Evolutionary conservation across 2,888 invertebrate species (phyloP).

Genomic region (Drosophila buzzatii): DNA sequence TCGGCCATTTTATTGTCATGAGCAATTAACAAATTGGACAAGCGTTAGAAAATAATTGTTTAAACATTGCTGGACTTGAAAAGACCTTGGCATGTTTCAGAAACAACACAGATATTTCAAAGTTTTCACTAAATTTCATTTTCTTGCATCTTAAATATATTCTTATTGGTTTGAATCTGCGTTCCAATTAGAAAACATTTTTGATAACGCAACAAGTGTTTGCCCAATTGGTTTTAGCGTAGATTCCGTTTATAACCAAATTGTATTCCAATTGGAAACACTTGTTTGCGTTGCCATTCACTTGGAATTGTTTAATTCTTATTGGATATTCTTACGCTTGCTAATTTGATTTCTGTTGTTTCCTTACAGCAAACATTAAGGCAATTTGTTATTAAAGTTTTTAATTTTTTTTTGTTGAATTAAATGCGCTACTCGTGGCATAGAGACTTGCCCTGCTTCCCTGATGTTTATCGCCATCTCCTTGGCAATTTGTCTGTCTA

Average conservation of each 20-base stretch:
- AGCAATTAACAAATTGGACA: conserved; percentile 8
- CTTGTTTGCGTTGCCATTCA: no score
- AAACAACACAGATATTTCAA: background rate
- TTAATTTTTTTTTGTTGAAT: background rate
- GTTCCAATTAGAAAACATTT: background rate
- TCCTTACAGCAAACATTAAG: background rate
- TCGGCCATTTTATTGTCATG: conserved; percentile 7
- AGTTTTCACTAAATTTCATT: background rate
- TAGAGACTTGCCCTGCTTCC: background rate
- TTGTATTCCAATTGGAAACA: background rate
- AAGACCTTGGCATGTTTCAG: background rate
- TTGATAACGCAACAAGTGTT: background rate
- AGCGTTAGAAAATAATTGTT: background rate
- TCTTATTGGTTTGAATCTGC: background rate
- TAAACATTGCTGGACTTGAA: background rate
- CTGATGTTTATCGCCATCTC: conserved; percentile 16
- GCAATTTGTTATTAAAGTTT: no score
- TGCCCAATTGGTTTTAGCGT: background rate
- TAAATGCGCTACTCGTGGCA: background rate
- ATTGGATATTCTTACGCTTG: background rate
- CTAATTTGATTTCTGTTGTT: conserved; percentile 2
- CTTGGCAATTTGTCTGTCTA: conserved; percentile 7
- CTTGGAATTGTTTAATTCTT: background rate
- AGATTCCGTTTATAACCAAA: no score
- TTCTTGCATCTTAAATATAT: background rate